Evolutionary conservation across 2,888 invertebrate species (phyloP).

Genomic region (Neuroscelio doddi): DNA sequence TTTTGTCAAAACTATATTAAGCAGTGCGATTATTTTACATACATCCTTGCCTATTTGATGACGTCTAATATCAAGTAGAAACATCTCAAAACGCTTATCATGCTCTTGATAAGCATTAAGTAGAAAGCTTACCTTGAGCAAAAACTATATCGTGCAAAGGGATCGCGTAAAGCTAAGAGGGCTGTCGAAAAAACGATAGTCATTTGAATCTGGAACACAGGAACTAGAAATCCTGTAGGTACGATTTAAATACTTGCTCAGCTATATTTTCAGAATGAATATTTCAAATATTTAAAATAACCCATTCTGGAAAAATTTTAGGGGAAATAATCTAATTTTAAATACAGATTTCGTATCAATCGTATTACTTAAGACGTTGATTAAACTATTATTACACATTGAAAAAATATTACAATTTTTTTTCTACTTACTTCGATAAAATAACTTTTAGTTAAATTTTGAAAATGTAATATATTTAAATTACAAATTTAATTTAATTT

Average conservation of each 20-base stretch:
- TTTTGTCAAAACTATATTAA: neutral
- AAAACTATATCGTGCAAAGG: conserved; percentile 2
- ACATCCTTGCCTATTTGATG: neutral
- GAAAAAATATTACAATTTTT: too few relatives aligned
- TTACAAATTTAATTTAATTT: too few relatives aligned
- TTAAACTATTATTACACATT: too few relatives aligned
- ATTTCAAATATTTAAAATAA: too few relatives aligned
- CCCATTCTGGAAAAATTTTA: too few relatives aligned
- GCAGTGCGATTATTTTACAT: conserved; percentile 2
- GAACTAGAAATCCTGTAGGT: neutral
- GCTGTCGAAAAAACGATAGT: conserved; percentile 12
- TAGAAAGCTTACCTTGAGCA: conserved; percentile 1
- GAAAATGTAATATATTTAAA: too few relatives aligned
- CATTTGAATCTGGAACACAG: neutral
- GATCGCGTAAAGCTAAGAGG: conserved; percentile 8
- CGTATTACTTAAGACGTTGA: too few relatives aligned
- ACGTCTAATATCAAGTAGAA: neutral
- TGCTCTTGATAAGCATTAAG: neutral
- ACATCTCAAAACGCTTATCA: conserved; percentile 1
- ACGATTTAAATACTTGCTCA: neutral
- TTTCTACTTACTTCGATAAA: too few relatives aligned
- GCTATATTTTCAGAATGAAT: too few relatives aligned
- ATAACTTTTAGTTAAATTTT: too few relatives aligned
- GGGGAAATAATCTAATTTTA: too few relatives aligned
- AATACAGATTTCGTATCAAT: too few relatives aligned